These are phyloP conservation scores for Octodon degus DNA, from an alignment of 2,113 vertebrate species.

Conservation along the genomic window DNA sequence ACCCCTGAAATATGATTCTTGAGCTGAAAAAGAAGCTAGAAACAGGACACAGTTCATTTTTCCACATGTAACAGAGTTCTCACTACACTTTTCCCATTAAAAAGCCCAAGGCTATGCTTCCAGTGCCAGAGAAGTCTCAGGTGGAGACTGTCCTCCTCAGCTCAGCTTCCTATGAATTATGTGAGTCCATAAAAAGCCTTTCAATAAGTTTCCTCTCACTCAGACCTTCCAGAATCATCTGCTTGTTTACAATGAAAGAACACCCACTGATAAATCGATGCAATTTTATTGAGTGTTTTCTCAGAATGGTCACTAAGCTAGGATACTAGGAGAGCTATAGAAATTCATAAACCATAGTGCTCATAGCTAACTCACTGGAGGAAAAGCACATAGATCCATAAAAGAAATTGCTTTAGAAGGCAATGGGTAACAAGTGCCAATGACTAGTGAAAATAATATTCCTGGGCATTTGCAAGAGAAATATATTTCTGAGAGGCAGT, in stretches of 20 bases:
- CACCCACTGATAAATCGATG: not conserved
- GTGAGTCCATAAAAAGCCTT: not conserved
- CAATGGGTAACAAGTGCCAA: not conserved
- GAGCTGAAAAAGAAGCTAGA: not conserved
- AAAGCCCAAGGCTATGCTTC: not conserved
- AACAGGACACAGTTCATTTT: not conserved
- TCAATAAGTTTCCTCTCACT: not conserved
- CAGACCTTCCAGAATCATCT: not conserved
- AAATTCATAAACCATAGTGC: not conserved
- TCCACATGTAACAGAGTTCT: not conserved
- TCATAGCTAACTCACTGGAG: not conserved
- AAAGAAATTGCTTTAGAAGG: not conserved
- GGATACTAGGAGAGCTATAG: not conserved
- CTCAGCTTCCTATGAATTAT: conserved; percentile 3
- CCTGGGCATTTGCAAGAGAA: not conserved
- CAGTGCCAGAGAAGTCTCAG: not conserved
- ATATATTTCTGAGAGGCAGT: not conserved
- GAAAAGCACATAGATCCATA: not conserved
- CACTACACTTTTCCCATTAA: not conserved
- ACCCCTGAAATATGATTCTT: not conserved
- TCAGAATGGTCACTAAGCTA: not conserved
- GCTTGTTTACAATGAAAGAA: conserved; percentile 6
- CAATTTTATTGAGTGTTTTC: conserved; percentile 38
- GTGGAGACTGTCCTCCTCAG: not conserved
- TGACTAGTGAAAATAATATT: not conserved